These are phyloP conservation scores for Glareola pratincola DNA, from an alignment of 2,113 vertebrate species.

Conservation along the genomic window DNA sequence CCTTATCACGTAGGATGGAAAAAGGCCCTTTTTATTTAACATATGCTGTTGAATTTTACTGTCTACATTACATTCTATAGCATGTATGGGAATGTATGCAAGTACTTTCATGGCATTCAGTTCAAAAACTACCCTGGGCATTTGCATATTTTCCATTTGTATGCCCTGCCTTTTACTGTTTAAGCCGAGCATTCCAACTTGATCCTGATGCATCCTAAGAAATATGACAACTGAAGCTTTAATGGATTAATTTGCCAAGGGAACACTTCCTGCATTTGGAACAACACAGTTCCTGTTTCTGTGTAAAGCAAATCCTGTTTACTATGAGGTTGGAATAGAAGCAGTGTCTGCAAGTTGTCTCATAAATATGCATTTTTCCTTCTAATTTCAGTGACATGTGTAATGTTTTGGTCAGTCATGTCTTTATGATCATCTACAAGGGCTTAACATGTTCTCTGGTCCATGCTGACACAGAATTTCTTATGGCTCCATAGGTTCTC, in stretches of 20 bases:
- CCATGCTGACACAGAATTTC: not conserved
- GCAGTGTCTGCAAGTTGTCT: not conserved
- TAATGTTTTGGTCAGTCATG: not conserved
- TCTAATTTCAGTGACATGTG: not conserved
- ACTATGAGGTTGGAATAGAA: not conserved
- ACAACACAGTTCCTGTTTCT: not conserved
- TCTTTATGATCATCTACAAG: not conserved
- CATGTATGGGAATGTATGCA: not conserved
- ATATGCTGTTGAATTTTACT: not conserved
- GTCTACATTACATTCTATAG: not conserved
- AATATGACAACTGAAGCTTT: not conserved
- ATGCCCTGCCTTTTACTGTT: not conserved
- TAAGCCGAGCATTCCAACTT: not conserved
- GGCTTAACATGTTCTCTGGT: not conserved
- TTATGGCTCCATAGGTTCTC: not conserved
- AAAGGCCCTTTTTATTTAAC: not conserved
- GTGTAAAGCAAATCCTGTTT: not conserved
- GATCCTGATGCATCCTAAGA: not conserved
- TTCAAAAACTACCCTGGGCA: not conserved
- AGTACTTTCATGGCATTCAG: not conserved
- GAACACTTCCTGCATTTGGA: not conserved
- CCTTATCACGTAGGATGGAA: not conserved
- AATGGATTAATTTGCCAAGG: not conserved
- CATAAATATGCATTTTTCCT: not conserved
- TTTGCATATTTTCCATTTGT: not conserved